A percentile compares a stretch with the other conserved stretches of the same genome.
These are phyloP conservation scores for Pseudoatta argentina DNA, from an alignment of 1,140 invertebrate species.

Conservation along the genomic window DNA sequence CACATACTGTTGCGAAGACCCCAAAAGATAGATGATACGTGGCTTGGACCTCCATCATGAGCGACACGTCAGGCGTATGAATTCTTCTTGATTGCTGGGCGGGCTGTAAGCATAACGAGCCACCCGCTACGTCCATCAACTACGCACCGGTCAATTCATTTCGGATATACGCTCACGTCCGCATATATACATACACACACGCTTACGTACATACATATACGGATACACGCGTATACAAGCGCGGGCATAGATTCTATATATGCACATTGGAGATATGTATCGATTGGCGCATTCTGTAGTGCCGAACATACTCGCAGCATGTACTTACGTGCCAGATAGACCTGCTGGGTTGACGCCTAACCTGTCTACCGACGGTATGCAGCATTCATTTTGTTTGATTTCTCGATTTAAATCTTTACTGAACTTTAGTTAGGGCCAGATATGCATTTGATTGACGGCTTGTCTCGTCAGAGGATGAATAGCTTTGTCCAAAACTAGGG, in stretches of 20 bases:
- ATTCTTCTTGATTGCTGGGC: conserved; percentile 83
- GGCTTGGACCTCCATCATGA: conserved; percentile 83
- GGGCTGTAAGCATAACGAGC: conserved; percentile 82
- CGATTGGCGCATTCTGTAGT: conserved; percentile 51
- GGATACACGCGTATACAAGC: not conserved
- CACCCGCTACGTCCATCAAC: conserved; percentile 86
- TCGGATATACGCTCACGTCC: conserved; percentile 71
- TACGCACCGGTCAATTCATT: conserved; percentile 84
- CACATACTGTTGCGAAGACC: conserved; percentile 68
- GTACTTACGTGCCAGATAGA: conserved; percentile 75
- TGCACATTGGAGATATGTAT: conserved; percentile 59
- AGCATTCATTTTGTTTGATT: conserved; percentile 68
- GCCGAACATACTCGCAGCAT: conserved; percentile 68
- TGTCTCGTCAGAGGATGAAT: conserved; percentile 65
- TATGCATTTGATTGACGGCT: conserved; percentile 67
- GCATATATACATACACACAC: not conserved
- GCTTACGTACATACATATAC: not conserved
- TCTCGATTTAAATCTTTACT: conserved; percentile 74
- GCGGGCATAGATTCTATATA: conserved; percentile 4
- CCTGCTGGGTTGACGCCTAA: conserved; percentile 75
- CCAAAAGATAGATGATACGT: conserved; percentile 82
- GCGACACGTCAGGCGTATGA: conserved; percentile 85
- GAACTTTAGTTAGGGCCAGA: conserved; percentile 57
- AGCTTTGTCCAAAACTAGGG: conserved; percentile 43
- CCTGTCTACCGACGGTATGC: conserved; percentile 72